A percentile compares a stretch with the other conserved stretches of the same genome.
Conservation (phyloP, 2,797 vertebrate genomes). For the Poecilia wingei region DNA sequence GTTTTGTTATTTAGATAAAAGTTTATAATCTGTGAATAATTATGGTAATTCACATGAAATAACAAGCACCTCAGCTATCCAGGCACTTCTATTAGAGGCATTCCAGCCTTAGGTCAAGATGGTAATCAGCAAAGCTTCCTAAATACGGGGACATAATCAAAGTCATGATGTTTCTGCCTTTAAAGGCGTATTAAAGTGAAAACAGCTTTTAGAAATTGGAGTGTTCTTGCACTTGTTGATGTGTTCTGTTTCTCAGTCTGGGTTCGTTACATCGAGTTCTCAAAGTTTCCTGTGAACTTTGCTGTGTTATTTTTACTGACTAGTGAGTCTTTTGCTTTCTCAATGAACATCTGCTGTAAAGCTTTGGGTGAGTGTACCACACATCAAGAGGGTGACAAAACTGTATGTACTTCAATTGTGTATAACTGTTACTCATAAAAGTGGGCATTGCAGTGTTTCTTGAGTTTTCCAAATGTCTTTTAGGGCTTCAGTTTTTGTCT, state of each 20-base stretch:
- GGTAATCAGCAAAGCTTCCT: neutral
- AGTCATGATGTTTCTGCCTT: neutral
- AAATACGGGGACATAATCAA: neutral
- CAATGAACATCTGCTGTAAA: neutral
- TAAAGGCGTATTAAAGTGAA: neutral
- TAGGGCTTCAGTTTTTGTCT: neutral
- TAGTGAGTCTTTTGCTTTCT: neutral
- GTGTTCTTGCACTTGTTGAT: neutral
- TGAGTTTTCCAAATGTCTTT: neutral
- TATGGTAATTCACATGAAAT: neutral
- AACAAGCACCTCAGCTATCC: neutral
- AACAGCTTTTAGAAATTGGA: neutral
- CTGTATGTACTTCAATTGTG: neutral
- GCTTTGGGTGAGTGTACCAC: neutral
- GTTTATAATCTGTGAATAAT: neutral
- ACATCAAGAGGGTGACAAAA: neutral
- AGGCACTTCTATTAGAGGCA: neutral
- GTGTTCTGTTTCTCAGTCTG: neutral
- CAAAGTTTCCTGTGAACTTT: neutral
- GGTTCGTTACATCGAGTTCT: neutral
- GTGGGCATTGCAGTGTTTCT: neutral
- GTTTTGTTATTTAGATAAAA: neutral
- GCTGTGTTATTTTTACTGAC: neutral
- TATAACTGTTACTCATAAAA: neutral
- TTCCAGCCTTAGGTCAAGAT: neutral